phyloP scores from a whole-genome alignment of 1,140 invertebrate species.

The Drosophila dunni region DNA sequence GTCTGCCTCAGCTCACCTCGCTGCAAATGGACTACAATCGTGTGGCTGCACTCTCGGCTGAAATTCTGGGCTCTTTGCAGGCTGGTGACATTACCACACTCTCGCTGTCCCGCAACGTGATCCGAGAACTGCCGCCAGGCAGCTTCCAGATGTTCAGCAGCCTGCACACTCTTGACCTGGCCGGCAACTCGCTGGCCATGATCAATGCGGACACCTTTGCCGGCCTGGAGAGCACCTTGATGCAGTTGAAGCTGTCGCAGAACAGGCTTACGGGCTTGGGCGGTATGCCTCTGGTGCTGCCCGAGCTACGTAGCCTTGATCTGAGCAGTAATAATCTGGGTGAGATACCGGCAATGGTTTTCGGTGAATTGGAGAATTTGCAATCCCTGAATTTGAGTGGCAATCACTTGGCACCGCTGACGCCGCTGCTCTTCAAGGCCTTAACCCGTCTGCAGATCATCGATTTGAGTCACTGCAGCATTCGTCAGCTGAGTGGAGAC shows the following conservation, averaged over 20 bases:
- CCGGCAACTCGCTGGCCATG: conserved; percentile 90
- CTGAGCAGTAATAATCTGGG: conserved; percentile 92
- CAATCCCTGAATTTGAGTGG: conserved; percentile 91
- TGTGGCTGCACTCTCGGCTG: conserved; percentile 93
- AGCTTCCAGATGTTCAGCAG: conserved; percentile 92
- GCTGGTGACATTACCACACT: conserved; percentile 84
- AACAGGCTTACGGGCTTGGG: conserved; percentile 90
- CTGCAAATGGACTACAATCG: conserved; percentile 94
- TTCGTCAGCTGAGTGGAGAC: conserved; percentile 89
- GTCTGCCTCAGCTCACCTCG: conserved; percentile 89
- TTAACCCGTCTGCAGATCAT: conserved; percentile 87
- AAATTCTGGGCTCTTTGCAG: conserved; percentile 88
- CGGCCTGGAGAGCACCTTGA: conserved; percentile 90
- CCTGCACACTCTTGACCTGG: conserved; percentile 90
- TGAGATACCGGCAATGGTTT: conserved; percentile 88
- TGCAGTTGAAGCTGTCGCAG: conserved; percentile 90
- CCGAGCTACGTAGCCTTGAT: conserved; percentile 89
- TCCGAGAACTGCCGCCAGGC: conserved; percentile 92
- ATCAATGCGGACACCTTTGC: conserved; percentile 90
- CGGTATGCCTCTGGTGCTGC: conserved; percentile 88
- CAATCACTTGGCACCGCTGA: conserved; percentile 89
- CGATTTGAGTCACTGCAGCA: conserved; percentile 90
- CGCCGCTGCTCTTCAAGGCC: conserved; percentile 87
- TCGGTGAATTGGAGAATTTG: conserved; percentile 89
- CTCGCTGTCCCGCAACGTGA: conserved; percentile 92